Evolutionary conservation across 2,797 vertebrate genomes (phyloP).

Genomic region (Tadarida brasiliensis): DNA sequence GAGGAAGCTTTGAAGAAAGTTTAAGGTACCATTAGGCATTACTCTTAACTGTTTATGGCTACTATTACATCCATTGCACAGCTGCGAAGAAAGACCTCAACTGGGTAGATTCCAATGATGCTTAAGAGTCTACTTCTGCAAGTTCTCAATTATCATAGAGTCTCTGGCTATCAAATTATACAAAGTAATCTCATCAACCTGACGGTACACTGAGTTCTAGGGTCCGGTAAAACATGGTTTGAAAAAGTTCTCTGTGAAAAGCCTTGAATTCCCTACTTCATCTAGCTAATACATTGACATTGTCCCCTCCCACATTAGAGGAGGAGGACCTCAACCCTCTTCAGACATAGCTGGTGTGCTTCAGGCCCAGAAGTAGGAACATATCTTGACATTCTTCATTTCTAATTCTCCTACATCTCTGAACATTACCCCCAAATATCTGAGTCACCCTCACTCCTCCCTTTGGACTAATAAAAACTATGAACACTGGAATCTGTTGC

Average conservation of each 20-base stretch:
- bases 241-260: not conserved
- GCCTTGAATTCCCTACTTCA: not conserved
- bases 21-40: conserved; percentile 10
- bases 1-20: not conserved
- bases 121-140: not conserved
- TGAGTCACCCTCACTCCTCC: not conserved
- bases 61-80: not conserved
- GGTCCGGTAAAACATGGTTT: not conserved
- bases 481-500: not conserved
- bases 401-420: not conserved
- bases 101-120: not conserved
- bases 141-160: conserved; percentile 5
- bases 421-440: not conserved
- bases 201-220: not conserved
- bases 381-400: not conserved
- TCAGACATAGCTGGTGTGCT: not conserved
- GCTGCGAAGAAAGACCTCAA: not conserved
- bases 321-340: not conserved
- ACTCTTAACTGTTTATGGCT: not conserved
- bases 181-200: conserved; percentile 36
- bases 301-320: not conserved
- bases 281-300: conserved; percentile 3
- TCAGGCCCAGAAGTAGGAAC: not conserved
- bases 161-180: not conserved
- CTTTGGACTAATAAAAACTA: conserved; percentile 13